Base-by-base conservation (phyloP, 2,113 vertebrate genomes). In the Peromyscus californicus region DNA sequence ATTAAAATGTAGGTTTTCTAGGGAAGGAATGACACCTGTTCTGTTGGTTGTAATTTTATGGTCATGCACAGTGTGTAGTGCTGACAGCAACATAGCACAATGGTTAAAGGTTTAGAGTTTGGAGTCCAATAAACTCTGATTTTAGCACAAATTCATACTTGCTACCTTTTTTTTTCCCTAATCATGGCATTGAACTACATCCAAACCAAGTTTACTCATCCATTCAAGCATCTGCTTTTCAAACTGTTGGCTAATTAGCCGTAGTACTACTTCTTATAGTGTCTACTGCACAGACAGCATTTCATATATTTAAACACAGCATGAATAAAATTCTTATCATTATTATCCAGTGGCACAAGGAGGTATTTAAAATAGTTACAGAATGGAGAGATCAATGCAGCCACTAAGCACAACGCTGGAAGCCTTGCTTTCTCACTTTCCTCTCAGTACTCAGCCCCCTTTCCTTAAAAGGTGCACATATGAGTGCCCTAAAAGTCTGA, bases 231-330 rank as follows among this genome's bases (percentile, higher is more conserved):
- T 51, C 21, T 72, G 86, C 70, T 36, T 91, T 89, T 57, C n/a
- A 94, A 95, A 85, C 1, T 33, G 11, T 11, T 93, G 19, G 16
- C 61, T 90, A 84, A 88, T 89, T 69, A 92, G 89, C 42, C 26
- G 1, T 76, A 95, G 19, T 31, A 91, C 48, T 67, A 61, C 17
- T 21, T 8, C 5, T 59, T 82, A 74, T 61, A 63, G 1, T 54
- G 4, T 61, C 74, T 70, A n/a, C 33, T 82, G 39, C 16, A 57
- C 15, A 74, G 87, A 22, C 79, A 69, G 42, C 48, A 89, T 69
- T 91, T 45, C 33, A 61, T 78, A 54, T 59, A 42, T 54, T 42
- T 90, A 79, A n/a, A 78, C 83, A 57, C 3, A 80, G 51, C 59
- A 90, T 54, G 61, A 95, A 72, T 65, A 94, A 92, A 63, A 85